Evolutionary conservation across 2,797 vertebrate genomes (phyloP).

Genomic region (Malacoctenus gilli): DNA sequence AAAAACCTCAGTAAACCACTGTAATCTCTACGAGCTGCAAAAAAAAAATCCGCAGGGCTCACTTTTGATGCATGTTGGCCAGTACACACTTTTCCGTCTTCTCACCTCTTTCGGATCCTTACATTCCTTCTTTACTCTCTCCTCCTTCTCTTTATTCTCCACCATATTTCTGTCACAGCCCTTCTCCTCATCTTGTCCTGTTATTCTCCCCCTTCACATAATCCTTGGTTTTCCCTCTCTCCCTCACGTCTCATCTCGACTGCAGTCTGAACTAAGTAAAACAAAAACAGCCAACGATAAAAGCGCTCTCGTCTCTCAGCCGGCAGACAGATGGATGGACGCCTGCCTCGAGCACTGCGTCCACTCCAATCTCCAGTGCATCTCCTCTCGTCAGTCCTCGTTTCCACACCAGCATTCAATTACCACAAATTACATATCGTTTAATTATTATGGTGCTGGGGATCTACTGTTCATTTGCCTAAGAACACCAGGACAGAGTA

Average conservation of each 20-base stretch:
- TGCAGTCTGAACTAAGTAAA: slow-evolving; percentile 18
- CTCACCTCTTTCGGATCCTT: too few relatives aligned
- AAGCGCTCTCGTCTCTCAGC: slow-evolving; percentile 18
- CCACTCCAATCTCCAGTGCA: slow-evolving; percentile 39
- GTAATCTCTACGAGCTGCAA: too few relatives aligned
- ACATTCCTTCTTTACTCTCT: background rate
- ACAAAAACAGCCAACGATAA: slow-evolving; percentile 27
- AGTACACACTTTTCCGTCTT: too few relatives aligned
- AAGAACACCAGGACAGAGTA: slow-evolving; percentile 44
- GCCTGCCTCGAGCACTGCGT: slow-evolving; percentile 25
- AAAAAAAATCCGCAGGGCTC: background rate
- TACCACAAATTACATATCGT: slow-evolving; percentile 65
- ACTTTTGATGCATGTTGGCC: background rate
- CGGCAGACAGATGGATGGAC: slow-evolving; percentile 5
- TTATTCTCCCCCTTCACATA: slow-evolving; percentile 1
- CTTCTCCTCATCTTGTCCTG: background rate
- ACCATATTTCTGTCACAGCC: background rate
- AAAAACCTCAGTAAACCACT: too few relatives aligned
- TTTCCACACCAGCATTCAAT: slow-evolving; percentile 62
- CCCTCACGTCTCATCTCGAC: background rate
- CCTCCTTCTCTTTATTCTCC: background rate
- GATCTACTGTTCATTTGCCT: slow-evolving; percentile 67
- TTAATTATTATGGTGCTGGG: slow-evolving; percentile 64
- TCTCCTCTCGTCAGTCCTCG: slow-evolving; percentile 45
- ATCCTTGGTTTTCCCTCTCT: slow-evolving; percentile 4